Evolutionary conservation across 2,797 vertebrate species (phyloP).

Genomic region (Zalophus californianus): DNA sequence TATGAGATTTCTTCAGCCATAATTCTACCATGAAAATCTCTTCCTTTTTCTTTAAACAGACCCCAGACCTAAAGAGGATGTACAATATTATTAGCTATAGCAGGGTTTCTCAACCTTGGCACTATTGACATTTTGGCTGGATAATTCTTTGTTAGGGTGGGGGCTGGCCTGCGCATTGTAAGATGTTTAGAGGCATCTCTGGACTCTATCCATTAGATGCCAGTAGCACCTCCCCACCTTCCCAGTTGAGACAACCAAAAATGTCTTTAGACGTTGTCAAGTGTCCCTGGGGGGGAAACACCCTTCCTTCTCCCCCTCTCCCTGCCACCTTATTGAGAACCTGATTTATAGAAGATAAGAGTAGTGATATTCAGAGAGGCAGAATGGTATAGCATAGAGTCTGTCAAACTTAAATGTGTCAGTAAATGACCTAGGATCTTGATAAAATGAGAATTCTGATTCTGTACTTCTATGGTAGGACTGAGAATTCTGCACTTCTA

Average conservation of each 20-base stretch:
- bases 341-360: not conserved
- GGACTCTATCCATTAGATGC: not conserved
- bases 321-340: not conserved
- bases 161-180: not conserved
- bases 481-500: not conserved
- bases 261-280: slow-evolving; percentile 19
- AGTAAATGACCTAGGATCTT: not conserved
- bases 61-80: not conserved
- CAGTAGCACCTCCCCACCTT: not conserved
- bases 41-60: not conserved
- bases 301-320: not conserved
- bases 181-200: not conserved
- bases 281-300: not conserved
- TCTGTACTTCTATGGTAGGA: not conserved
- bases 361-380: not conserved
- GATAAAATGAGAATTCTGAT: not conserved
- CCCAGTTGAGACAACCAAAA: not conserved
- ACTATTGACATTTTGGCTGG: not conserved
- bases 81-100: not conserved
- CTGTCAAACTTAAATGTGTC: not conserved
- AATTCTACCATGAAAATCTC: slow-evolving; percentile 39
- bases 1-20: slow-evolving; percentile 14
- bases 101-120: not conserved
- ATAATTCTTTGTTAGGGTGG: not conserved
- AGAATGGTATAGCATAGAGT: not conserved